phyloP scores from a whole-genome alignment of 2,888 invertebrate genomes.

The Pandemis corylana region DNA sequence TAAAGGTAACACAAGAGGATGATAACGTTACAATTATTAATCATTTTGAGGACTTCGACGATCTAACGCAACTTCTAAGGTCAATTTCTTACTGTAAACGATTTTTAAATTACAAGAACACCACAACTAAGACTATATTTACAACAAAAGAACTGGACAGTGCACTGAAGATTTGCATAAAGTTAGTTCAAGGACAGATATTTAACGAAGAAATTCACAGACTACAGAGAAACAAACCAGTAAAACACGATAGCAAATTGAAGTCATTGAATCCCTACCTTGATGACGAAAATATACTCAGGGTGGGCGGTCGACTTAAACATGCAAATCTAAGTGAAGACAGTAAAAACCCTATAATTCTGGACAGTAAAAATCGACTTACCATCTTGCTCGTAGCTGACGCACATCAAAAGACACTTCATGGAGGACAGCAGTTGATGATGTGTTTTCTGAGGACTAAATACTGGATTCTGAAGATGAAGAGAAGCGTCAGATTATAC shows the following conservation, averaged over 20 bases:
- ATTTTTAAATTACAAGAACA: conserved; percentile 2
- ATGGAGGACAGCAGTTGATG: too few species aligned
- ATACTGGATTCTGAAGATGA: too few species aligned
- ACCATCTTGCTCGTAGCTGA: too few species aligned
- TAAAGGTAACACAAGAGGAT: too few species aligned
- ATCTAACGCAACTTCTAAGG: neutral
- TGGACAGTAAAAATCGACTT: too few species aligned
- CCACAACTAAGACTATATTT: neutral
- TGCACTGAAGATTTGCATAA: conserved; percentile 15
- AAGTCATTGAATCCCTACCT: conserved; percentile 22
- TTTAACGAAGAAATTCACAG: conserved; percentile 9
- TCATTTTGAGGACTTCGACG: too few species aligned
- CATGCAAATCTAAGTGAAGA: too few species aligned
- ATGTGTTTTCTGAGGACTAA: too few species aligned
- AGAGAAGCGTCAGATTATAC: too few species aligned
- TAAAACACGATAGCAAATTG: conserved; percentile 8
- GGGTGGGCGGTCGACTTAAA: conserved; percentile 22
- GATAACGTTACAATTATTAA: too few species aligned
- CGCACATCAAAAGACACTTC: too few species aligned
- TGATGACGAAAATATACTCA: conserved; percentile 13
- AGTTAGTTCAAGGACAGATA: conserved; percentile 14
- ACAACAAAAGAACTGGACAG: conserved; percentile 15
- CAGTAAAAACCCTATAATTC: too few species aligned
- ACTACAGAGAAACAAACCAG: conserved; percentile 7
- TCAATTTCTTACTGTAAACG: neutral